These are phyloP conservation scores for Leguminivora glycinivorella DNA, from an alignment of 1,140 invertebrate genomes.

Conservation along the genomic window DNA sequence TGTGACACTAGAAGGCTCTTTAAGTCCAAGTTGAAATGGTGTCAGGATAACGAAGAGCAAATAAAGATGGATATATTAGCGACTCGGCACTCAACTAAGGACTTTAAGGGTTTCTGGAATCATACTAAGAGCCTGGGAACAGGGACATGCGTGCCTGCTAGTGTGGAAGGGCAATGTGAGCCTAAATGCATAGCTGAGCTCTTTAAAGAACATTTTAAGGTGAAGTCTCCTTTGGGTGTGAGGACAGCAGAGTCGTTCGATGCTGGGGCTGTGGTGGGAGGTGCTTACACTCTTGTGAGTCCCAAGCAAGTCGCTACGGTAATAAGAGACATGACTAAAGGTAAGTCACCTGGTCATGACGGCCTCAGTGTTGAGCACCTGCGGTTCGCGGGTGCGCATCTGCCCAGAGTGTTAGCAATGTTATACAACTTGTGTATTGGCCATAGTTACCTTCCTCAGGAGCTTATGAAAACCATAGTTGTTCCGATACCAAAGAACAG, in stretches of 20 bases:
- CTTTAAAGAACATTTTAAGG: background rate
- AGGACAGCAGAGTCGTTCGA: background rate
- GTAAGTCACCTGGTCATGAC: background rate
- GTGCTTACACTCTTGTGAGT: background rate
- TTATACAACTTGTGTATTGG: background rate
- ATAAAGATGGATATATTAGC: background rate
- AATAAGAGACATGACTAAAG: background rate
- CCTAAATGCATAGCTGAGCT: background rate
- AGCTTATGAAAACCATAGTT: background rate
- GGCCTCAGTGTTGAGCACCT: background rate
- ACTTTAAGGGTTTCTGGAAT: background rate
- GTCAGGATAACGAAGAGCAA: background rate
- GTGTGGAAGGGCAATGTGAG: background rate
- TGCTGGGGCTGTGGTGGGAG: background rate
- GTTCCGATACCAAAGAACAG: too few relatives aligned
- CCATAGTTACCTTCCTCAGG: background rate
- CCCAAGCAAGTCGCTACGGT: background rate
- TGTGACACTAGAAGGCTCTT: background rate
- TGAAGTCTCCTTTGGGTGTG: background rate
- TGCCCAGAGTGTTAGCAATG: background rate
- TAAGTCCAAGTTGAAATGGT: background rate
- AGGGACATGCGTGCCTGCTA: background rate
- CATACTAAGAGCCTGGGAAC: background rate
- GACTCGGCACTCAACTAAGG: background rate
- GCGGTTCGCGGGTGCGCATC: background rate